Percentiles rank a stretch among this genome's conserved stretches.
Evolutionary conservation across 2,797 vertebrate genomes (phyloP).

Genomic region (Tokudaia tokunoshimensis): DNA sequence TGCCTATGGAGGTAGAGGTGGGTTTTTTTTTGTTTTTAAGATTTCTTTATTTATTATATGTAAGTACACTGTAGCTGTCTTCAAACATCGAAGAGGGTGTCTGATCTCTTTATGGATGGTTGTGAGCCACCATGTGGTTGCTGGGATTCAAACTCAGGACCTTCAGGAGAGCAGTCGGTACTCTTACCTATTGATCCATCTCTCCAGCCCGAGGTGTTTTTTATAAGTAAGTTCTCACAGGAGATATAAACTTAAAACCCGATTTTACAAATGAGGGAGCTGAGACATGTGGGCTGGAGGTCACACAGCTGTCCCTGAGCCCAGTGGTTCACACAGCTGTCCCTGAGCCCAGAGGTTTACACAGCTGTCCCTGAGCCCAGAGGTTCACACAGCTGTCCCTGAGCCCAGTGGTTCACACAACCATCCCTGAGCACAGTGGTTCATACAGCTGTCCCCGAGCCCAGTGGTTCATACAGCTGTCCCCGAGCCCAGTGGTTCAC

Average conservation of each 20-base stretch:
- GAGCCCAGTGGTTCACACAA: neutral
- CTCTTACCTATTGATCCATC: too few relatives aligned
- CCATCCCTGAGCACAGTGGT: neutral
- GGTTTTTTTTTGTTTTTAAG: neutral
- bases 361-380: neutral
- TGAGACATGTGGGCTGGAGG: neutral
- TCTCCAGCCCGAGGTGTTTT: neutral
- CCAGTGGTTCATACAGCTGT: neutral
- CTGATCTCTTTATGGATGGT: too few relatives aligned
- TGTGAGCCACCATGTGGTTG: too few relatives aligned
- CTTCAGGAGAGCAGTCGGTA: too few relatives aligned
- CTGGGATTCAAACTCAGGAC: too few relatives aligned
- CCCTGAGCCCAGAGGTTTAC: too few relatives aligned
- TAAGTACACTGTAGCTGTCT: too few relatives aligned
- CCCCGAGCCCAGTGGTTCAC: neutral
- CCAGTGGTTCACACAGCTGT: neutral
- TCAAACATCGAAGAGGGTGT: too few relatives aligned
- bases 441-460: too few relatives aligned
- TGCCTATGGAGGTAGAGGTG: neutral
- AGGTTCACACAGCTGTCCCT: too few relatives aligned
- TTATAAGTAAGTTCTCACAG: neutral
- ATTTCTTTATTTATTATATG: too few relatives aligned
- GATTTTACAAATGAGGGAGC: neutral
- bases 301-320: neutral
- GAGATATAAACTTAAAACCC: neutral